Evolutionary conservation across 2,888 invertebrate genomes (phyloP).

Genomic region (Cantharis rufa): DNA sequence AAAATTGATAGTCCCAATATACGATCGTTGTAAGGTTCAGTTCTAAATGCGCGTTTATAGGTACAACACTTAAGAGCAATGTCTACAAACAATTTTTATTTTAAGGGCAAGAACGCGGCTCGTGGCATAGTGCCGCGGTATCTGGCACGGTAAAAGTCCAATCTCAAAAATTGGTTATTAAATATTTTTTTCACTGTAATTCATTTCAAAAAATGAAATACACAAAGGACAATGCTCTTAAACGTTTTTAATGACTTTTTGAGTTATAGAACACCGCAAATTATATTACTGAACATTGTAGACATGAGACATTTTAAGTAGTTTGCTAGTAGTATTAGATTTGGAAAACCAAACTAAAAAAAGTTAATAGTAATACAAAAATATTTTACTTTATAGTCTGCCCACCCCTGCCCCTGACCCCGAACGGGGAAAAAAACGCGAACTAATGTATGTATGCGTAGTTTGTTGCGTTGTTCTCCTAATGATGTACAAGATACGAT

Average conservation of each 20-base stretch:
- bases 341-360: background rate
- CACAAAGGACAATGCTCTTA: background rate
- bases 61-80: background rate
- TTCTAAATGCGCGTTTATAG: background rate
- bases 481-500: slow-evolving; percentile 56
- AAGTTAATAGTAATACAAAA: slow-evolving; percentile 35
- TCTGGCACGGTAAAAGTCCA: too few species aligned
- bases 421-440: slow-evolving; percentile 57
- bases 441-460: slow-evolving; percentile 58
- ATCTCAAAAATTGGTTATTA: too few species aligned
- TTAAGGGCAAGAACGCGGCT: too few species aligned
- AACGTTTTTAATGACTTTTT: background rate
- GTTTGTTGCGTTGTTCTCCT: slow-evolving; percentile 55
- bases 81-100: background rate
- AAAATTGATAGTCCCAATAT: background rate
- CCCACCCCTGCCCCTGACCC: slow-evolving; percentile 56
- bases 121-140: too few species aligned
- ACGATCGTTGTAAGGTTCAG: background rate
- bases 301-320: background rate
- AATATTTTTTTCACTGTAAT: too few species aligned
- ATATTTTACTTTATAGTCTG: slow-evolving; percentile 53
- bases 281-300: background rate
- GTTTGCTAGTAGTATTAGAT: slow-evolving; percentile 6
- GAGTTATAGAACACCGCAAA: background rate
- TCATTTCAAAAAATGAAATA: too few species aligned